Base-by-base conservation (phyloP, 2,888 invertebrate species). In the Eulithis prunata region DNA sequence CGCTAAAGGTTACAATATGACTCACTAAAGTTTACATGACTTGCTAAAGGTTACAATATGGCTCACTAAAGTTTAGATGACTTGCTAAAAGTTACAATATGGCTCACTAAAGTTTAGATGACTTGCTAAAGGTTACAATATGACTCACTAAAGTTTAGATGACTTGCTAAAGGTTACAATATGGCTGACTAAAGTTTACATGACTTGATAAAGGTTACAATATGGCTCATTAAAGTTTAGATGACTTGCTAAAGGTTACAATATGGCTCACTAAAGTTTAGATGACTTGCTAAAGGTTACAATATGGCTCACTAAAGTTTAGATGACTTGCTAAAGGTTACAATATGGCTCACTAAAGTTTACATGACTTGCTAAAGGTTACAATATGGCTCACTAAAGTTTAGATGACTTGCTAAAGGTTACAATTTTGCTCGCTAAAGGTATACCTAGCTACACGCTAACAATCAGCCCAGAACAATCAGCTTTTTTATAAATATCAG, bases 231-330 rank as follows among this genome's bases (percentile, higher is more conserved):
- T 46, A 94, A 93, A 89, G 95, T 97, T 93, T 38, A 3, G 2
- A 32, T 32, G 94, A 0, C 88, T 97, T 47, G 95, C 95, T 46
- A 94, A 93, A 89, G 95, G 97, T 93, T 38, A 3, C 32, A 32
- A 32, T 6, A 32, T 32, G 94, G 0, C 88, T 97, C 47, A 95
- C 95, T 46, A 94, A 93, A 89, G 95, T 97, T 93, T 13, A 3
- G 2, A 32, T 3, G 94, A 0, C 88, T 97, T 47, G 95, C 95
- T 46, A 94, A 93, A 89, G 95, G 97, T 93, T 38, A 3, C 32
- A 32, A 32, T 6, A 32, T 3, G 94, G 0, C 88, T 97, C 47
- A 95, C 95, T 46, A 94, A 93, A 89, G 95, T 97, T 93, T 38
- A 3, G 2, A 32, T 32, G 32, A 32, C 32, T 32, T 32, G 14